Evolutionary conservation across 2,797 vertebrate species (phyloP).

Genomic region (Clarias laeviceps): DNA sequence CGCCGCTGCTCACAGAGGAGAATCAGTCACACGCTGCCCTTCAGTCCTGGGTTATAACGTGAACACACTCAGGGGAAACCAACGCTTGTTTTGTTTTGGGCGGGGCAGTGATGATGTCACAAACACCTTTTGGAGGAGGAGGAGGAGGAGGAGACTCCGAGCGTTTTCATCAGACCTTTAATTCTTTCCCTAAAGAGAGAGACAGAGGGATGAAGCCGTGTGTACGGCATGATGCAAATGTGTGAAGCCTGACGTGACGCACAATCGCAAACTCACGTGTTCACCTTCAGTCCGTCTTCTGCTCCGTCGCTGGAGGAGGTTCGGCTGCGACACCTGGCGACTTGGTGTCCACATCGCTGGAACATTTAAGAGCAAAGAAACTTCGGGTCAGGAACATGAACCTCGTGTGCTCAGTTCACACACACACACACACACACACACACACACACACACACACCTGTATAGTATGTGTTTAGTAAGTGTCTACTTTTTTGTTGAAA

Average conservation of each 20-base stretch:
- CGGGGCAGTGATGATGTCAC: slow-evolving; percentile 24
- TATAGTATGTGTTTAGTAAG: neutral
- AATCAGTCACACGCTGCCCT: neutral
- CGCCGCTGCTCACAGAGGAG: neutral
- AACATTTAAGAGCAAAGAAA: slow-evolving; percentile 24
- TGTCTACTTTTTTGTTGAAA: neutral
- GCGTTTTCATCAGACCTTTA: slow-evolving; percentile 20
- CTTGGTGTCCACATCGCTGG: slow-evolving; percentile 36
- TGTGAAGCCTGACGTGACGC: neutral
- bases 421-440: neutral
- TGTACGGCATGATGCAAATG: neutral
- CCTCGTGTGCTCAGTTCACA: too few species aligned
- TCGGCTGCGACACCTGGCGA: slow-evolving; percentile 5
- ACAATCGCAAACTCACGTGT: neutral
- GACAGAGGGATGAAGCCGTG: neutral
- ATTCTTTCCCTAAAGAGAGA: slow-evolving; percentile 9
- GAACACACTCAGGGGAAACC: neutral
- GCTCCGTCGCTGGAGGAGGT: slow-evolving; percentile 13
- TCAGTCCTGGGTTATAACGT: neutral
- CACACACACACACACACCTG: neutral
- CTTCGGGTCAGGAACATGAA: neutral
- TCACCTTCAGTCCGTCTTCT: slow-evolving; percentile 40
- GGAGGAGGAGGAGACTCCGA: neutral
- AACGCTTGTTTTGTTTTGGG: neutral
- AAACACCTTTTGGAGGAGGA: neutral